Conservation (phyloP, 2,113 vertebrate genomes). For the Blennius ocellaris region DNA sequence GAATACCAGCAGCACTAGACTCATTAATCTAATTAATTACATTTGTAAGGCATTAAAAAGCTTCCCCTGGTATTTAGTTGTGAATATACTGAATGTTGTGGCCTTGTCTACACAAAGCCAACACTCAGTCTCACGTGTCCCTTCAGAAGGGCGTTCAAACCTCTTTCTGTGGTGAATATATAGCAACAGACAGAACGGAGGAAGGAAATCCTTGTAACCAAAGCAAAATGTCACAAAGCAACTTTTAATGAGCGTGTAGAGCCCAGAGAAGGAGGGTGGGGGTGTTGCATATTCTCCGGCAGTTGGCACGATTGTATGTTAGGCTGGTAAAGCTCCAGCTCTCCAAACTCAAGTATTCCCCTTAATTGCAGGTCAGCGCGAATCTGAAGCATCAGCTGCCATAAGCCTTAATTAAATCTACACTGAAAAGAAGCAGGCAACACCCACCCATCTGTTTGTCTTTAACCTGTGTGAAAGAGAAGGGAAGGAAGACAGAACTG, state of each 20-base stretch:
- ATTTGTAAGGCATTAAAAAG: too few relatives aligned
- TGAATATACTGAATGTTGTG: too few relatives aligned
- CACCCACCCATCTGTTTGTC: constrained; percentile 71
- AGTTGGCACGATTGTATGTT: constrained; percentile 33
- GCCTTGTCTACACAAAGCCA: too few relatives aligned
- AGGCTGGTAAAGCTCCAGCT: constrained; percentile 39
- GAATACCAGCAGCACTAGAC: too few relatives aligned
- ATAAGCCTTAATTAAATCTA: constrained; percentile 77
- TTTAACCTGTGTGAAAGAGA: constrained; percentile 62
- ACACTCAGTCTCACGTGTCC: too few relatives aligned
- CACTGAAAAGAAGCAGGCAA: constrained; percentile 54
- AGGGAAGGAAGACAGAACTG: not conserved
- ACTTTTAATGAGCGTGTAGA: constrained; percentile 50
- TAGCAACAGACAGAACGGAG: not conserved
- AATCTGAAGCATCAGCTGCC: constrained; percentile 75
- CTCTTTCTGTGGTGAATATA: too few relatives aligned
- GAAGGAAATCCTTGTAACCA: constrained; percentile 16
- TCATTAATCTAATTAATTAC: too few relatives aligned
- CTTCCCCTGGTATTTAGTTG: too few relatives aligned
- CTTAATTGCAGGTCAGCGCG: constrained; percentile 79
- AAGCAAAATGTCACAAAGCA: constrained; percentile 52
- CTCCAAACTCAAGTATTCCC: constrained; percentile 67
- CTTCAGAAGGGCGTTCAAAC: too few relatives aligned
- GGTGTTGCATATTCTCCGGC: constrained; percentile 13
- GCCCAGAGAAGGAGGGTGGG: constrained; percentile 19